phyloP scores from a whole-genome alignment of 1,140 invertebrate species.

The Phortica variegata region DNA sequence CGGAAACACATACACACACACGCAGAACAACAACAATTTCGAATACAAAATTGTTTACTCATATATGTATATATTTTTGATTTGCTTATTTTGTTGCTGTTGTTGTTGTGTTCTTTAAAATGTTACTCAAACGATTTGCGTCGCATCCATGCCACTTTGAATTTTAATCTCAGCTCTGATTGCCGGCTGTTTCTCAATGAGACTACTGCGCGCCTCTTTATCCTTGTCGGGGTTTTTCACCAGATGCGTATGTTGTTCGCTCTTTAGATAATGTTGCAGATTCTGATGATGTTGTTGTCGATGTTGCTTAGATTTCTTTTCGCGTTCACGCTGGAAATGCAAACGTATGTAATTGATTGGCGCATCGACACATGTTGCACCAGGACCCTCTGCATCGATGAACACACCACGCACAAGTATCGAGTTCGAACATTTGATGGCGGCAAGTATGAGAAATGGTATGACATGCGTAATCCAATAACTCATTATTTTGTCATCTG shows the following conservation, averaged over 20 bases:
- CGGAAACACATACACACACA: too few relatives aligned
- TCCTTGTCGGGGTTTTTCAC: conserved; percentile 33
- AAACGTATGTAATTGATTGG: conserved; percentile 77
- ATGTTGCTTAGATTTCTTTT: conserved; percentile 57
- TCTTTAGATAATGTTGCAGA: conserved; percentile 32
- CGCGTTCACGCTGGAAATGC: conserved; percentile 69
- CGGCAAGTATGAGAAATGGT: conserved; percentile 71
- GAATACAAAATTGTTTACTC: too few relatives aligned
- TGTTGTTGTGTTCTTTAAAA: too few relatives aligned
- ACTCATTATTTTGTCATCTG: conserved; percentile 70
- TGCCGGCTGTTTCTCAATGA: conserved; percentile 38
- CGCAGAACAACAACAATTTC: too few relatives aligned
- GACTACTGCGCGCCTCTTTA: conserved; percentile 42
- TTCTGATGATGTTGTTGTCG: conserved; percentile 11
- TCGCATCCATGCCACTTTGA: conserved; percentile 8
- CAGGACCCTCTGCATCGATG: conserved; percentile 78
- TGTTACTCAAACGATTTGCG: conserved; percentile 41
- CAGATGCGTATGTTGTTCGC: conserved; percentile 25
- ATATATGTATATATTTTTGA: too few relatives aligned
- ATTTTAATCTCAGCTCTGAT: conserved; percentile 7
- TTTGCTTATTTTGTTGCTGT: too few relatives aligned
- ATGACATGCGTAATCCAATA: conserved; percentile 75
- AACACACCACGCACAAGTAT: conserved; percentile 80
- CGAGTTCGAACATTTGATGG: conserved; percentile 82
- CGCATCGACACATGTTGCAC: conserved; percentile 76